A percentile compares a stretch with the other conserved stretches of the same genome.
These are phyloP conservation scores for Synergus itoensis DNA, from an alignment of 2,888 invertebrate species.

Conservation along the genomic window DNA sequence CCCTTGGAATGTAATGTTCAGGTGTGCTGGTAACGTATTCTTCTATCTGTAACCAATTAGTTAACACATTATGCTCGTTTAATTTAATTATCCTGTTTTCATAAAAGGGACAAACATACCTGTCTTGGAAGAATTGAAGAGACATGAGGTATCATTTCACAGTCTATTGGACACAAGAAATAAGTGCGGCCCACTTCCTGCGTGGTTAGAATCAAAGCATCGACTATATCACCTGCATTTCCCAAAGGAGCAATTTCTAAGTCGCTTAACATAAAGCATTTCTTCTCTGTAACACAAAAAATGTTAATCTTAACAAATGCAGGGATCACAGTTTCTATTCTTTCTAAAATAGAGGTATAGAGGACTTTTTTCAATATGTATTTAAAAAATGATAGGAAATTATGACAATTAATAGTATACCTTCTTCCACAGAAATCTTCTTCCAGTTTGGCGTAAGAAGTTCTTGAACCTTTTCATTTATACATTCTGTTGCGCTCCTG, in stretches of 20 bases:
- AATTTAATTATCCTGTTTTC: too few species aligned
- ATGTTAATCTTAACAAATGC: not conserved
- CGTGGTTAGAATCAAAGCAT: constrained; percentile 53
- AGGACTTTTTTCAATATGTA: not conserved
- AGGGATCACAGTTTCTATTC: not conserved
- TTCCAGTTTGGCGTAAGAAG: constrained; percentile 65
- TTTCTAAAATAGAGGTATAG: not conserved
- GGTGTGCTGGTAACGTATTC: constrained; percentile 63
- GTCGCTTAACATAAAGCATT: constrained; percentile 59
- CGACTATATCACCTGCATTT: constrained; percentile 56
- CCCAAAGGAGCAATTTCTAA: constrained; percentile 62
- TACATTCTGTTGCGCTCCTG: constrained; percentile 56
- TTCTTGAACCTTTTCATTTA: constrained; percentile 66
- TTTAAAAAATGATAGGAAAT: not conserved
- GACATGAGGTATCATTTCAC: constrained; percentile 62
- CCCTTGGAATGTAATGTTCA: constrained; percentile 70
- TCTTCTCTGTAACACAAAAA: constrained; percentile 53
- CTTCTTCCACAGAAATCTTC: constrained; percentile 51
- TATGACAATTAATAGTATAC: constrained; percentile 48
- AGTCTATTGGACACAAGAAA: constrained; percentile 55
- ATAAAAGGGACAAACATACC: constrained; percentile 51
- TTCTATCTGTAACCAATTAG: constrained; percentile 56
- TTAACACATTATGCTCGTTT: not conserved
- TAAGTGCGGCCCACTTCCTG: constrained; percentile 52
- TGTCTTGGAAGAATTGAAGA: constrained; percentile 55